Percentiles rank a stretch among this genome's conserved stretches.
Evolutionary conservation across 2,888 invertebrate genomes (phyloP).

Genomic region (Protophormia terraenovae): DNA sequence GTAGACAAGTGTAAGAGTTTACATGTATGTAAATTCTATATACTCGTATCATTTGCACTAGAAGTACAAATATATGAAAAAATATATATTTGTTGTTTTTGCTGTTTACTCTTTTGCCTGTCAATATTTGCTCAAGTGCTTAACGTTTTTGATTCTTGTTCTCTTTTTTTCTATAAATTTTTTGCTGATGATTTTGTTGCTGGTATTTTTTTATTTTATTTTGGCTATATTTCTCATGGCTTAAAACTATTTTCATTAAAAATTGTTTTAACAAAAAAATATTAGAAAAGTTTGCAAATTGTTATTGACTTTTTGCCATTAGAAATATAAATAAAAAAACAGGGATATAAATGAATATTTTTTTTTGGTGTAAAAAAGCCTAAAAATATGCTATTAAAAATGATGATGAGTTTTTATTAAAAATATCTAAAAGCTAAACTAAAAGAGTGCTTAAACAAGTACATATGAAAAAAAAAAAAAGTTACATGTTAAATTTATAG

Average conservation of each 20-base stretch:
- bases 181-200: conserved; percentile 20
- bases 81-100: conserved; percentile 26
- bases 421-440: conserved; percentile 36
- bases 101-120: conserved; percentile 72
- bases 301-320: conserved; percentile 68
- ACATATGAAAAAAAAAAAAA: neutral
- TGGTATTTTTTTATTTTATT: no score
- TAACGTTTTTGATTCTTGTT: conserved; percentile 61
- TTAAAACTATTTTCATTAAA: conserved; percentile 67
- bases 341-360: conserved; percentile 49
- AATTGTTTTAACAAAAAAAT: conserved; percentile 50
- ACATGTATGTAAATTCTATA: conserved; percentile 20
- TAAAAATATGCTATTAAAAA: conserved; percentile 23
- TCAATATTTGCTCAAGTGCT: conserved; percentile 80
- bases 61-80: conserved; percentile 15
- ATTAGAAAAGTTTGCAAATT: conserved; percentile 68
- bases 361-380: conserved; percentile 26
- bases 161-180: conserved; percentile 17
- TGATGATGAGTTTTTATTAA: conserved; percentile 40
- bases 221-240: conserved; percentile 55
- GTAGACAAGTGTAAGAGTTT: neutral
- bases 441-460: conserved; percentile 17
- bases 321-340: conserved; percentile 37
- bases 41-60: conserved; percentile 1
- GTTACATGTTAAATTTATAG: no score